Evolutionary conservation across 1,140 invertebrate genomes (phyloP), one percentile per base, ranked within the genome.

Genomic region (Drosophila tristis): DNA sequence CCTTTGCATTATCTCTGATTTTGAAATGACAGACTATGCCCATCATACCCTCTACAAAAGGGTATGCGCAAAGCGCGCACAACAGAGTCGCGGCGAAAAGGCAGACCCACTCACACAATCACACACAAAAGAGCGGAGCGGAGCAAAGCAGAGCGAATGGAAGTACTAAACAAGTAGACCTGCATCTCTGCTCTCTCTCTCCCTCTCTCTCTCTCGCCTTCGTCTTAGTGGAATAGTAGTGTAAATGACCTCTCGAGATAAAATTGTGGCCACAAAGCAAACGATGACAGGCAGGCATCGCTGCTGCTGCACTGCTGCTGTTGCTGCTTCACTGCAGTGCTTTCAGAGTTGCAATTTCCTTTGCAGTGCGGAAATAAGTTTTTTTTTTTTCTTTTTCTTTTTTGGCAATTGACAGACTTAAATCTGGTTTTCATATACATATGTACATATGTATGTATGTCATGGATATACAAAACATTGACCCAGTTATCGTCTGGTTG

Each of bases 181-280:
- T 65, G 26, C 58, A 56, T 39, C 63, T 60, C 31, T 13, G 51
- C 61, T 54, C 31, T 35, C 56, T 53, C 58, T 26, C 56, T 63
- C 58, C 53, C 61, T 54, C 31, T 35, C 56, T 53, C 58, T 26
- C 56, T 63, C 58, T 63, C 39, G 49, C 54, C 11, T 45, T 55
- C 71, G 43, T 51, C 55, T 48, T 58, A 66, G 72, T 53, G 71
- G 66, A 57, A 61, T 71, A 89, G 82, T 89, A 89, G 82, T 89
- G 82, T 87, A 87, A 87, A 87, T 87, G 82, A 87, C 82, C 82
- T 82, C 84, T 87, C 71, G 58, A 89, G 82, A 87, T 87, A 87
- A 87, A 87, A 74, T 84, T 87, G 84, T 82, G 64, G 66, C 62
- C 59, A 86, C 77, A 75, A 86, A 71, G 64, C 78, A 59, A 79